Evolutionary conservation across 1,140 invertebrate genomes (phyloP).

Genomic region (Galendromus occidentalis): DNA sequence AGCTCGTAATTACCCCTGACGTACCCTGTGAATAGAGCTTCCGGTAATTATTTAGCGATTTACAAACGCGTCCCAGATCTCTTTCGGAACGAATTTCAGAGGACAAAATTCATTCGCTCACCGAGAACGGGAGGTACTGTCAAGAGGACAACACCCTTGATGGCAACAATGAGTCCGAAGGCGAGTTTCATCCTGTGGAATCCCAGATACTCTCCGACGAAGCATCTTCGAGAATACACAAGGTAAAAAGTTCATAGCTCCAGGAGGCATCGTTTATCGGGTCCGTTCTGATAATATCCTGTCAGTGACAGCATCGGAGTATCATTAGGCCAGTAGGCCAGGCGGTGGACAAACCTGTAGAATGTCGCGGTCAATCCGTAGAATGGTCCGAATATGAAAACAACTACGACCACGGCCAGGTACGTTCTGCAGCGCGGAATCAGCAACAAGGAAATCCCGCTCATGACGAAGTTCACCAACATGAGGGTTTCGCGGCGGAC

Average conservation of each 20-base stretch:
- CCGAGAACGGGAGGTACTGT: background rate
- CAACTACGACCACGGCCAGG: background rate
- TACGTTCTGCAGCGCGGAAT: background rate
- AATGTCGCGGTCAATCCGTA: background rate
- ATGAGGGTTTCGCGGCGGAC: background rate
- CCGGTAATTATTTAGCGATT: no score
- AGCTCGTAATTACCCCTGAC: no score
- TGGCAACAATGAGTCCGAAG: background rate
- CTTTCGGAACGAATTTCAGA: no score
- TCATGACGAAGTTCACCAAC: background rate
- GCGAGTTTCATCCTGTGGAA: background rate
- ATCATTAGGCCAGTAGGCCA: no score
- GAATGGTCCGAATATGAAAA: background rate
- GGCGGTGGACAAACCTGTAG: background rate
- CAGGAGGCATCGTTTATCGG: no score
- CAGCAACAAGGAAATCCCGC: background rate
- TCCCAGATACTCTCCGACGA: background rate
- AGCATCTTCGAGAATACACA: no score
- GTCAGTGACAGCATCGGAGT: no score
- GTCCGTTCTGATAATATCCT: no score
- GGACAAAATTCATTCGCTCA: no score
- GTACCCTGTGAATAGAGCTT: no score
- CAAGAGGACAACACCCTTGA: background rate
- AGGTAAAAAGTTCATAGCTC: no score
- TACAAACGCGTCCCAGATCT: no score